Conservation (phyloP, 1,140 invertebrate genomes). For the Pogonus chalceus region DNA sequence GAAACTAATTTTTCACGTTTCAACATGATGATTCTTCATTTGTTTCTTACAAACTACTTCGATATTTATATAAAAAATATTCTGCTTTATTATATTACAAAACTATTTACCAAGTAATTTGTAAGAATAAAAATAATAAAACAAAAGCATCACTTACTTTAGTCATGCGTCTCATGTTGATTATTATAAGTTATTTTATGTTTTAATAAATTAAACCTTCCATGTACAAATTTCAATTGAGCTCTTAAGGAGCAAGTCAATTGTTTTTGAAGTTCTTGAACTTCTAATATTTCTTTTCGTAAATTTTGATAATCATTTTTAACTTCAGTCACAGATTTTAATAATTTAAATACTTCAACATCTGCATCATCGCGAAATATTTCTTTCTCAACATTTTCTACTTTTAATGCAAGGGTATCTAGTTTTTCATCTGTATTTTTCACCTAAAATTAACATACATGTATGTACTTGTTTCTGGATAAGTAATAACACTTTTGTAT, state of each 20-base stretch:
- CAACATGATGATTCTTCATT: no score
- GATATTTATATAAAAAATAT: no score
- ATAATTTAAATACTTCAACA: conserved; percentile 27
- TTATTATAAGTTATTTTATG: conserved; percentile 19
- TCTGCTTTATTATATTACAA: no score
- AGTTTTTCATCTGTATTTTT: conserved; percentile 29
- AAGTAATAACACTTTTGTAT: not conserved
- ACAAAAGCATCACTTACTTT: no score
- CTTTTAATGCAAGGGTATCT: conserved; percentile 28
- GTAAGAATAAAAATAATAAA: no score
- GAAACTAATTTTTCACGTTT: no score
- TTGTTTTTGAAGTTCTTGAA: conserved; percentile 33
- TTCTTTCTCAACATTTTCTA: conserved; percentile 31
- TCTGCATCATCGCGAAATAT: conserved; percentile 28
- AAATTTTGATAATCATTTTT: conserved; percentile 32
- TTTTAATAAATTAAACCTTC: conserved; percentile 30
- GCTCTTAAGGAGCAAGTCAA: conserved; percentile 28
- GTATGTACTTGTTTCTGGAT: not conserved
- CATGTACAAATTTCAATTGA: conserved; percentile 31
- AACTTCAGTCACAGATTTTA: conserved; percentile 32
- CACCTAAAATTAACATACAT: conserved; percentile 25
- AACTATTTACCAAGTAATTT: no score
- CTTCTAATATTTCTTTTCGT: conserved; percentile 30
- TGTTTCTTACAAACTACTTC: no score
- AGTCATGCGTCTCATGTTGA: no score